phyloP scores from a whole-genome alignment of 2,888 invertebrate species.

The Dastarcus helophoroides region DNA sequence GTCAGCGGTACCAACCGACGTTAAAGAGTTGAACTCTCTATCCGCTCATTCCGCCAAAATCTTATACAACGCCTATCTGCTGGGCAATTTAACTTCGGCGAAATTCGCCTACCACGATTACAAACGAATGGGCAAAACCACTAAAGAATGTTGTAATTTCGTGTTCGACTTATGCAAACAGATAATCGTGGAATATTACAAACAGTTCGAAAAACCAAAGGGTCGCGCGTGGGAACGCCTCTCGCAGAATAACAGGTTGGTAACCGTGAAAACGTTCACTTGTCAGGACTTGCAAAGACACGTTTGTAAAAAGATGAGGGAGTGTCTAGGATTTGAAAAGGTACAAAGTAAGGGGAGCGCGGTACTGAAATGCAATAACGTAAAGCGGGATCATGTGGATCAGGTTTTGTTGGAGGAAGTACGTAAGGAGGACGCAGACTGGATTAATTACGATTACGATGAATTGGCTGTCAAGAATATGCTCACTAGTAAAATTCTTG shows the following conservation, averaged over 20 bases:
- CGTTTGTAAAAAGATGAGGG: slow-evolving; percentile 41
- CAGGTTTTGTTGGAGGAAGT: slow-evolving; percentile 59
- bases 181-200: slow-evolving; percentile 42
- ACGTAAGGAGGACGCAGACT: slow-evolving; percentile 58
- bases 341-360: slow-evolving; percentile 43
- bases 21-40: slow-evolving; percentile 38
- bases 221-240: slow-evolving; percentile 43
- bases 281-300: slow-evolving; percentile 39
- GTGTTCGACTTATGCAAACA: slow-evolving; percentile 53
- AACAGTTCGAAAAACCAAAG: slow-evolving; percentile 34
- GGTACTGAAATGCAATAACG: slow-evolving; percentile 50
- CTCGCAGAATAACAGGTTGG: slow-evolving; percentile 28
- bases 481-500: slow-evolving; percentile 46
- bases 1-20: slow-evolving; percentile 35
- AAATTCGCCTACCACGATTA: slow-evolving; percentile 28
- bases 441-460: slow-evolving; percentile 63
- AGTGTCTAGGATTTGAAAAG: slow-evolving; percentile 43
- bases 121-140: slow-evolving; percentile 23
- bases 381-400: slow-evolving; percentile 59
- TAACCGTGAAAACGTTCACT: slow-evolving; percentile 38
- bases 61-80: slow-evolving; percentile 36
- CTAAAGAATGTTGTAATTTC: slow-evolving; percentile 44
- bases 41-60: slow-evolving; percentile 37
- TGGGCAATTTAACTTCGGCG: slow-evolving; percentile 25
- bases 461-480: slow-evolving; percentile 56